Evolutionary conservation across 2,888 invertebrate species (phyloP), one percentile per base, ranked within the genome.

Genomic region (Gymnocheta viridis): DNA sequence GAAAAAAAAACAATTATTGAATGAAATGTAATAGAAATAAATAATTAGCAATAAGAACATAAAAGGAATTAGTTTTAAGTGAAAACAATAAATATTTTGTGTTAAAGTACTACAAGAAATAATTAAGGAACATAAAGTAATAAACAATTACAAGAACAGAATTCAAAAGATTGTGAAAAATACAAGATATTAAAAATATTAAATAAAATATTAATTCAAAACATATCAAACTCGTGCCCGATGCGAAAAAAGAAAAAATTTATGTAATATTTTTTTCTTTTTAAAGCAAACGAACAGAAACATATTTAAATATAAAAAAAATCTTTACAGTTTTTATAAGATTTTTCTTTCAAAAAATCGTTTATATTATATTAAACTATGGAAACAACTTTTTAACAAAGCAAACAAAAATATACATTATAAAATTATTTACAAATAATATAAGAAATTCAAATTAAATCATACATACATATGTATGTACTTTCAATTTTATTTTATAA

Each of bases 181-280:
- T 19, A 54, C 62, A 67, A 29, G 67, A 81, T 69, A 78, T 76
- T 79, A 84, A 44, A 51, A 6, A 79, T 62, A 60, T 60, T 35
- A 82, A 86, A 82, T 82, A 73, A 86, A 85, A 87, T 87, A 87
- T 87, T 90, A 84, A 84, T 84, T 91, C 90, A 91, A 92, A 91
- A 92, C 92, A 92, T 92, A 92, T 92, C 92, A 92, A 91, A 89
- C 89, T 91, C 90, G 92, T 92, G 92, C 92, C 92, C 92, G 92
- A 91, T 88, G 88, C 87, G 85, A 87, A 86, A 82, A 82, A 87
- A 86, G 78, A 86, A 86, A 87, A 87, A 84, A 86, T 69, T n/a
- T 44, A 66, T 56, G 38, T 47, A 86, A 62, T 54, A 69, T 17
- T 81, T 77, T 80, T 64, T 56, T 56, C 70, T 80, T 78, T 79